Evolutionary conservation across 1,140 invertebrate genomes (phyloP).

Genomic region (Drosophila athabasca): DNA sequence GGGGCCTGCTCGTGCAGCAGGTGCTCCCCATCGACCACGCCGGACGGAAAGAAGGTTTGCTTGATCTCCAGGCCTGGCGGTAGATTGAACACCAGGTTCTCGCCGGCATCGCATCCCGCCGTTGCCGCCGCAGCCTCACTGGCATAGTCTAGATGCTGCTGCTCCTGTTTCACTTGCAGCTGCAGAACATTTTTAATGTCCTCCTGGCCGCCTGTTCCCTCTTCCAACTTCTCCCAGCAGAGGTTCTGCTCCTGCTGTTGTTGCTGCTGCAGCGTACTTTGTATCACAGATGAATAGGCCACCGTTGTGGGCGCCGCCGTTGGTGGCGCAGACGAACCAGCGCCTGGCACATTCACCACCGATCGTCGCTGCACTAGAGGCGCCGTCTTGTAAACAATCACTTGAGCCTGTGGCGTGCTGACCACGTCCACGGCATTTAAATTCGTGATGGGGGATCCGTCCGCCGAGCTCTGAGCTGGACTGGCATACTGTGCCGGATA

Average conservation of each 20-base stretch:
- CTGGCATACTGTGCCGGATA: conserved; percentile 77
- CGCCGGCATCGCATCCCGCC: conserved; percentile 44
- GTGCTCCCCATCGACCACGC: conserved; percentile 51
- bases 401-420: conserved; percentile 65
- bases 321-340: conserved; percentile 69
- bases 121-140: conserved; percentile 48
- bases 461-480: conserved; percentile 74
- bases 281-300: conserved; percentile 83
- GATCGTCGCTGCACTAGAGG: conserved; percentile 68
- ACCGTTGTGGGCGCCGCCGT: conserved; percentile 62
- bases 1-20: conserved; percentile 49
- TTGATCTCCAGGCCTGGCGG: conserved; percentile 80
- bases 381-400: conserved; percentile 81
- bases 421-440: conserved; percentile 68
- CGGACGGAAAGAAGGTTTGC: conserved; percentile 71
- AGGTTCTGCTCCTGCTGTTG: conserved; percentile 61
- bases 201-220: conserved; percentile 49
- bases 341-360: conserved; percentile 71
- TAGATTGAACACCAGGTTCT: conserved; percentile 79
- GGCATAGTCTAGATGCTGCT: conserved; percentile 70
- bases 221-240: conserved; percentile 77
- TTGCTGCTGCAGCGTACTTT: conserved; percentile 77
- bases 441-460: conserved; percentile 76
- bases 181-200: conserved; percentile 80
- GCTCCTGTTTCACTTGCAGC: conserved; percentile 78